Evolutionary conservation across 2,888 invertebrate genomes (phyloP).

Genomic region (Laspeyria flexula): DNA sequence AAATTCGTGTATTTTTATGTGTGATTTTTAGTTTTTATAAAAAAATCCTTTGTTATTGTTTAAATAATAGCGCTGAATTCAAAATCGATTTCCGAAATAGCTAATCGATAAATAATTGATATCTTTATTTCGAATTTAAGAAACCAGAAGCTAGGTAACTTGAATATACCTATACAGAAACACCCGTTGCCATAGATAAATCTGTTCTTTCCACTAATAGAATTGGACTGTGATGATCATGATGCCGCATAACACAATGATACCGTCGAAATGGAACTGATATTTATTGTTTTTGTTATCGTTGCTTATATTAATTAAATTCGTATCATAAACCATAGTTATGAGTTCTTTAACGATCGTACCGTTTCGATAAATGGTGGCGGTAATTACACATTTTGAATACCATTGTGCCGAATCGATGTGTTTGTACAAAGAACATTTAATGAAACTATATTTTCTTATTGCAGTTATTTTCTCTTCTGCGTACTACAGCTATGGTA

Average conservation of each 20-base stretch:
- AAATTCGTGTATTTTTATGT: too few relatives aligned
- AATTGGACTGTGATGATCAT: too few relatives aligned
- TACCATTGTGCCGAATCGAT: constrained; percentile 11
- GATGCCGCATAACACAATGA: background rate
- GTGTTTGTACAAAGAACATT: constrained; percentile 18
- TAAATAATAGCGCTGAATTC: too few relatives aligned
- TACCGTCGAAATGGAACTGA: background rate
- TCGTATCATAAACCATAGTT: constrained; percentile 1
- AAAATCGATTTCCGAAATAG: too few relatives aligned
- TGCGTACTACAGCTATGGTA: constrained; percentile 24
- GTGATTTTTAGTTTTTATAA: too few relatives aligned
- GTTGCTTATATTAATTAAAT: constrained; percentile 7
- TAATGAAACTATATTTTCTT: constrained; percentile 20
- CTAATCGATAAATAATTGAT: too few relatives aligned
- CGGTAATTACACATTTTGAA: constrained; percentile 10
- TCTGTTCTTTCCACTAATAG: too few relatives aligned
- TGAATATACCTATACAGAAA: too few relatives aligned
- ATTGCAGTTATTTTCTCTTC: constrained; percentile 14
- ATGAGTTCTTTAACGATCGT: constrained; percentile 21
- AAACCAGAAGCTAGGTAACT: too few relatives aligned
- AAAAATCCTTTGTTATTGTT: too few relatives aligned
- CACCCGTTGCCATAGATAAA: too few relatives aligned
- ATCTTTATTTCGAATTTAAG: too few relatives aligned
- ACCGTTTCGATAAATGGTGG: constrained; percentile 13
- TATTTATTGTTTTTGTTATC: background rate